Evolutionary conservation across 2,888 invertebrate species (phyloP).

Genomic region (Caenorhabditis becei): DNA sequence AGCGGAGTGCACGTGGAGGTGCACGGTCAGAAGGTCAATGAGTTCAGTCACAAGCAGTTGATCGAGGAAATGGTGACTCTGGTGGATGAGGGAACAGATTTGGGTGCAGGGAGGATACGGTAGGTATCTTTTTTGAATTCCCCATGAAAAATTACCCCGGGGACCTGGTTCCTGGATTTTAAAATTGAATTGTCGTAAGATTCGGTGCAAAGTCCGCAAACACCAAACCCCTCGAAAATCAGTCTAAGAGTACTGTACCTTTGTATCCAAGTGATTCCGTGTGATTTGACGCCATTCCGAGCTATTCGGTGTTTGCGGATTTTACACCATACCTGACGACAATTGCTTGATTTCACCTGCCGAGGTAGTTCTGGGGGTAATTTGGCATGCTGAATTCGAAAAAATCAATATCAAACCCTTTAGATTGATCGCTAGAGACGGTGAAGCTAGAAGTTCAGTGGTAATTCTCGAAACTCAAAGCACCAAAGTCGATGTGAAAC

Average conservation of each 20-base stretch:
- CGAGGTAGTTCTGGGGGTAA: too few relatives aligned
- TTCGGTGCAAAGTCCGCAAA: too few relatives aligned
- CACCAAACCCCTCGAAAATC: too few relatives aligned
- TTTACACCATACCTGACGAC: background rate
- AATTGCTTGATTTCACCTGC: background rate
- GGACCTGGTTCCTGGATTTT: too few relatives aligned
- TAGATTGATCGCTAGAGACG: conserved; percentile 69
- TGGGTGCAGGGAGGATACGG: conserved; percentile 64
- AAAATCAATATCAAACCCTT: too few relatives aligned
- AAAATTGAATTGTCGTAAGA: too few relatives aligned
- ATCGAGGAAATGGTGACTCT: conserved; percentile 70
- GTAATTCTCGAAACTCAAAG: conserved; percentile 67
- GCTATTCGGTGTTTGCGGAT: background rate
- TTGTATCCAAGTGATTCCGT: too few relatives aligned
- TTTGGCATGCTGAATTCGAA: too few relatives aligned
- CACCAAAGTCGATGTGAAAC: conserved; percentile 71
- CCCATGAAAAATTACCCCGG: background rate
- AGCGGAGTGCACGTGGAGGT: conserved; percentile 75
- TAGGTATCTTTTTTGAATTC: background rate
- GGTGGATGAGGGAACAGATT: conserved; percentile 68
- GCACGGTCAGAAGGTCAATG: conserved; percentile 72
- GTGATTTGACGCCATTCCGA: too few relatives aligned
- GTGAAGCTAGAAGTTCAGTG: conserved; percentile 63
- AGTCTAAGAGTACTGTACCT: too few relatives aligned
- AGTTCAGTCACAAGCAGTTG: conserved; percentile 74